Percentiles rank a stretch among this genome's conserved stretches.
Conservation (phyloP, 2,888 invertebrate species). For the Limnephilus rhombicus region DNA sequence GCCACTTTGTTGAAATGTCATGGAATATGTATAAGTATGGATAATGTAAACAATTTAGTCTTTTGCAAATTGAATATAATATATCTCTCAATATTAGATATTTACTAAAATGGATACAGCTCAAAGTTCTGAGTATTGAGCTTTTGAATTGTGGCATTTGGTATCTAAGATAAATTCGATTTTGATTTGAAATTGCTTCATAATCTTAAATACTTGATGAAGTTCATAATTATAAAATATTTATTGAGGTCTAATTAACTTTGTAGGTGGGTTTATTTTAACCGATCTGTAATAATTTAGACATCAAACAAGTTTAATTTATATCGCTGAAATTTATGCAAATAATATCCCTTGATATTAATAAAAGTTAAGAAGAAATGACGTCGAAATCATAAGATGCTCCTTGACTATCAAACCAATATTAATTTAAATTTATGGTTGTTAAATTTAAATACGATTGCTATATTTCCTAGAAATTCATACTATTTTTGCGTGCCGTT, state of each 20-base stretch:
- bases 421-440: neutral
- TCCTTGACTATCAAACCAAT: neutral
- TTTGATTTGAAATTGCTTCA: neutral
- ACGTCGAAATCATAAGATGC: neutral
- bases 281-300: neutral
- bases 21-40: too few species aligned
- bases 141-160: too few species aligned
- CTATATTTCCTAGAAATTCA: neutral
- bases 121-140: too few species aligned
- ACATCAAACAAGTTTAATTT: neutral
- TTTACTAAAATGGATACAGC: too few species aligned
- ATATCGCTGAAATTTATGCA: neutral
- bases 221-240: neutral
- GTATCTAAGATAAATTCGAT: neutral
- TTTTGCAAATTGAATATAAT: too few species aligned
- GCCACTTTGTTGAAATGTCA: too few species aligned
- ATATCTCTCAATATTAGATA: too few species aligned
- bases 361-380: neutral
- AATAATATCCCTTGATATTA: neutral
- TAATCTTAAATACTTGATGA: neutral
- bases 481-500: neutral
- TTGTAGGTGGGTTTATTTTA: too few species aligned
- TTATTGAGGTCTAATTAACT: neutral
- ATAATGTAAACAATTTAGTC: too few species aligned
- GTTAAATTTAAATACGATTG: neutral